Evolutionary conservation across 35 echinoderm and acorn worm genomes (phyloP).

Genomic region (Chiridota heheva): DNA sequence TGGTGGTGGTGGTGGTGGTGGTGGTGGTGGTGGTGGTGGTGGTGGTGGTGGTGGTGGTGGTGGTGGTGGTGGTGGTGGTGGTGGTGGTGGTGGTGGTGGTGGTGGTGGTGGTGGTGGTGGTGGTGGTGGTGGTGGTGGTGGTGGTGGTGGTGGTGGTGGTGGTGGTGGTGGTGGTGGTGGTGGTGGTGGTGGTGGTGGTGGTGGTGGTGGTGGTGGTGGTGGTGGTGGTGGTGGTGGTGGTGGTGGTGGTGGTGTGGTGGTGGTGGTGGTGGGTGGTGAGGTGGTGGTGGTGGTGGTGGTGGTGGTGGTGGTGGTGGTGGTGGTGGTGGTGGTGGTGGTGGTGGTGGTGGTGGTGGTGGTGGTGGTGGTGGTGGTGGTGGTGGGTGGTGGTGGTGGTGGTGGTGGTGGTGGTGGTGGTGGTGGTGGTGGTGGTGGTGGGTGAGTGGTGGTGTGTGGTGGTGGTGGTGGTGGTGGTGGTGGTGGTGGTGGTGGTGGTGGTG

Average conservation of each 20-base stretch:
- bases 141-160: not conserved
- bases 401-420: not conserved
- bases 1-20: not conserved
- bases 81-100: not conserved
- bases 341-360: not conserved
- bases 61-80: constrained; percentile 1
- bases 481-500: not conserved
- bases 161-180: not conserved
- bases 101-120: not conserved
- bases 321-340: not conserved
- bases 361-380: too few species aligned
- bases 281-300: not conserved
- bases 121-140: not conserved
- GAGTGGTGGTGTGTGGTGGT: too few species aligned
- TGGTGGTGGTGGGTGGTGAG: not conserved
- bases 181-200: not conserved
- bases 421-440: not conserved
- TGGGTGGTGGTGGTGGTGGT: too few species aligned
- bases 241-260: not conserved
- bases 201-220: constrained; percentile 1
- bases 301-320: not conserved
- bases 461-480: not conserved
- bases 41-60: not conserved
- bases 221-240: not conserved
- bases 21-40: not conserved